Conservation (phyloP, 2,113 vertebrate species). For the Cromileptes altivelis region DNA sequence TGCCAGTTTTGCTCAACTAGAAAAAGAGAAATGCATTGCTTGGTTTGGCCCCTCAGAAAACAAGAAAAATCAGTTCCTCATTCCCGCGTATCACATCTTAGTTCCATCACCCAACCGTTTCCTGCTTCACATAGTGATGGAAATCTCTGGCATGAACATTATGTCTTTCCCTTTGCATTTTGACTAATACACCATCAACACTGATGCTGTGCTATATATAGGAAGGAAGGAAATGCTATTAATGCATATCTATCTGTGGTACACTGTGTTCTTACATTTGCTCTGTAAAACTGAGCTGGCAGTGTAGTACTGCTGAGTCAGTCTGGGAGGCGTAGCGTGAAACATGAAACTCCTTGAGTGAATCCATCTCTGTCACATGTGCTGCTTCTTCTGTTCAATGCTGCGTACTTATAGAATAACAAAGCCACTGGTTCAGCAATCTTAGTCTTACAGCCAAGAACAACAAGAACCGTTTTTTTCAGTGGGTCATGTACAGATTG, state of each 20-base stretch:
- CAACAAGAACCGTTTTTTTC: neutral
- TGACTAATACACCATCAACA: neutral
- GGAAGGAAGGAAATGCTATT: neutral
- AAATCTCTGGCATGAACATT: neutral
- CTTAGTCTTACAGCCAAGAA: neutral
- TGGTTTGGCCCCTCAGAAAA: neutral
- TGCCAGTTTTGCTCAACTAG: neutral
- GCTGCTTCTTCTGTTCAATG: neutral
- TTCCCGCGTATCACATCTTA: constrained; percentile 4
- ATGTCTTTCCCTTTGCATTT: neutral
- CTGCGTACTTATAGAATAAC: constrained; percentile 7
- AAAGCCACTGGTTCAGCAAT: constrained; percentile 34
- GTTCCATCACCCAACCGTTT: neutral
- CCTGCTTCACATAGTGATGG: neutral
- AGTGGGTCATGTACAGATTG: neutral
- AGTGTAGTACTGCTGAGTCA: constrained; percentile 51
- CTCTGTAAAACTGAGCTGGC: neutral
- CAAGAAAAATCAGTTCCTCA: constrained; percentile 36
- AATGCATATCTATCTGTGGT: neutral
- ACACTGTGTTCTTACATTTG: neutral
- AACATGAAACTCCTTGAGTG: constrained; percentile 17
- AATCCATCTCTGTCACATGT: constrained; percentile 34
- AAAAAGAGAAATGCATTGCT: constrained; percentile 20
- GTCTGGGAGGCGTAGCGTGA: neutral
- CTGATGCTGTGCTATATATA: neutral